phyloP scores from a whole-genome alignment of 2,888 invertebrate genomes.

The Quadriops clusia region DNA sequence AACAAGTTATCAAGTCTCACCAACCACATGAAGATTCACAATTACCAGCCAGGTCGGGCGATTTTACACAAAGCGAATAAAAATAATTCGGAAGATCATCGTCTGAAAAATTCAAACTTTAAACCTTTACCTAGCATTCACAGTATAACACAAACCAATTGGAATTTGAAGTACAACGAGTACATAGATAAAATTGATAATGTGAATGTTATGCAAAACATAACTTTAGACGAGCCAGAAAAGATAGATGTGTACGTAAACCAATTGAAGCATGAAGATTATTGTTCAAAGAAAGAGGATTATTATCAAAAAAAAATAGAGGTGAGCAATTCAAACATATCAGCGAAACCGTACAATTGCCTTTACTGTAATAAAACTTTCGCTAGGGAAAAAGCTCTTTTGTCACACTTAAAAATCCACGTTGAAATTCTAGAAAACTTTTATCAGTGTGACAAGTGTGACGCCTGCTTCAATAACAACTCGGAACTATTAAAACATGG shows the following conservation, averaged over 20 bases:
- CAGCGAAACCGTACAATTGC: conserved; percentile 4
- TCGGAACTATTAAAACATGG: conserved; percentile 35
- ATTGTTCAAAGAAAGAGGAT: neutral
- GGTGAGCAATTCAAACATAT: too few relatives aligned
- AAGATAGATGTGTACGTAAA: conserved; percentile 5
- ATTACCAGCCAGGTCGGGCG: conserved; percentile 36
- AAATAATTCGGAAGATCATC: too few relatives aligned
- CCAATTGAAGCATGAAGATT: neutral
- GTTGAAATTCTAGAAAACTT: conserved; percentile 24
- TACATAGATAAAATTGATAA: conserved; percentile 5
- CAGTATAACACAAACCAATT: conserved; percentile 8
- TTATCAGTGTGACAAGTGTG: conserved; percentile 38
- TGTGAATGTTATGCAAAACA: conserved; percentile 3
- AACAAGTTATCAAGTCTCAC: conserved; percentile 39
- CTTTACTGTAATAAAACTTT: conserved; percentile 35
- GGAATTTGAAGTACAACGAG: conserved; percentile 10
- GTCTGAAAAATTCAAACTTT: conserved; percentile 4
- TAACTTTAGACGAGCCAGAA: neutral
- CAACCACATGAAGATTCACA: conserved; percentile 42
- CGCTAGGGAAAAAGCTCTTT: conserved; percentile 34
- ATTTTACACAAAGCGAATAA: conserved; percentile 23
- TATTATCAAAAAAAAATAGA: too few relatives aligned
- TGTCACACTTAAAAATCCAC: conserved; percentile 30
- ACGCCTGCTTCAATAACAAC: conserved; percentile 36
- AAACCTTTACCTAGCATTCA: conserved; percentile 12